Conservation (phyloP, 2,113 vertebrate species). For the Ranitomeya variabilis region DNA sequence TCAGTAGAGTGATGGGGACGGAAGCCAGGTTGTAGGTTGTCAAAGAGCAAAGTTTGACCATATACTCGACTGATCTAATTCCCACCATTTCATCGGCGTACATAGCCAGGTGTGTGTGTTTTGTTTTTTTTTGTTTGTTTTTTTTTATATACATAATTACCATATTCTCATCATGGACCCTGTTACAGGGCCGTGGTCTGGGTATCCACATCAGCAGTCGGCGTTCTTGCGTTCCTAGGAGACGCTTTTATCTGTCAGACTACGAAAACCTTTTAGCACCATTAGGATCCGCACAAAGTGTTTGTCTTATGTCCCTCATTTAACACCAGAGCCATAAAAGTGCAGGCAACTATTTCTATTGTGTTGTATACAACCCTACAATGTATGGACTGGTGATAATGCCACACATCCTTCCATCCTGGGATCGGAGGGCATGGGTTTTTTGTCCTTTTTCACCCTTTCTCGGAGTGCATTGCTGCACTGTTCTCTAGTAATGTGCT, state of each 20-base stretch:
- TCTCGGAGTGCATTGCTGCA: too few relatives aligned
- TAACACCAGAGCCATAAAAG: background rate
- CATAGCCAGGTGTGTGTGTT: background rate
- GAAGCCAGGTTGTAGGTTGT: too few relatives aligned
- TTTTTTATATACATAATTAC: too few relatives aligned
- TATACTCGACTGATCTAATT: background rate
- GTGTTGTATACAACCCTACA: background rate
- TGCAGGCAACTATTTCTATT: background rate
- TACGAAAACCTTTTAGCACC: constrained; percentile 12
- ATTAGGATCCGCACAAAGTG: background rate
- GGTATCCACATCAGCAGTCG: background rate
- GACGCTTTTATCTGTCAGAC: constrained; percentile 1
- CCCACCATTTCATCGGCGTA: background rate
- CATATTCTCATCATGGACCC: background rate
- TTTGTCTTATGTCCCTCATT: background rate
- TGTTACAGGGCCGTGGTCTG: background rate
- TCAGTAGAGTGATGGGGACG: too few relatives aligned
- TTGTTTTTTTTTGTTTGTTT: too few relatives aligned
- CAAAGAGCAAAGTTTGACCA: too few relatives aligned
- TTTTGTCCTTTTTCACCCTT: too few relatives aligned
- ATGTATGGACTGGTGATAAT: background rate
- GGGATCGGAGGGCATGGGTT: background rate
- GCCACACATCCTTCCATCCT: background rate
- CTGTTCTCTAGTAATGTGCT: background rate
- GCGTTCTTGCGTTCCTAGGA: background rate